A percentile compares a stretch with the other conserved stretches of the same genome.
Evolutionary conservation across 2,888 invertebrate genomes (phyloP).

Genomic region (Dolichopus griseipennis): DNA sequence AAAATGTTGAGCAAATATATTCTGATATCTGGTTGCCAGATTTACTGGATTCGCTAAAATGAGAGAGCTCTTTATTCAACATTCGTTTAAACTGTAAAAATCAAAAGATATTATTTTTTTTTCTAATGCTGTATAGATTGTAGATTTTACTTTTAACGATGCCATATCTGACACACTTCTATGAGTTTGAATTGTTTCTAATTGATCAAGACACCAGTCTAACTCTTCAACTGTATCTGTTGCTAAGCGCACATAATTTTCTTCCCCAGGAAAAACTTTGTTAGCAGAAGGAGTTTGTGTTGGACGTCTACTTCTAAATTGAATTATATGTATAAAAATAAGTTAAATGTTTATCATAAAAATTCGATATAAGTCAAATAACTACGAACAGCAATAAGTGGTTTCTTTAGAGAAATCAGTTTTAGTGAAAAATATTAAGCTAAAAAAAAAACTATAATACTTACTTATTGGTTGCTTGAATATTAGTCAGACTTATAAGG

Average conservation of each 20-base stretch:
- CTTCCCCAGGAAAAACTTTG: constrained; percentile 53
- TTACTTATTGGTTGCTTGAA: constrained; percentile 65
- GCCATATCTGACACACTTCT: constrained; percentile 99
- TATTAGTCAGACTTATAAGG: constrained; percentile 94
- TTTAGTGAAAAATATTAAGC: constrained; percentile 20
- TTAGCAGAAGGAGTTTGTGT: constrained; percentile 39
- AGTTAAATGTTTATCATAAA: neutral
- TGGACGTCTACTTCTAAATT: constrained; percentile 43
- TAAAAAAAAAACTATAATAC: constrained; percentile 23
- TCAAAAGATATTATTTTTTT: constrained; percentile 12
- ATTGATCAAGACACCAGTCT: constrained; percentile 99
- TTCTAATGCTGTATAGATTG: neutral
- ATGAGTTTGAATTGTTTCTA: constrained; percentile 99
- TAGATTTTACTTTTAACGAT: constrained; percentile 78
- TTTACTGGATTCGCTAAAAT: constrained; percentile 98
- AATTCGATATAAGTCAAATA: neutral
- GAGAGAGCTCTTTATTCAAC: constrained; percentile 98
- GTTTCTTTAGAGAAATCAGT: neutral
- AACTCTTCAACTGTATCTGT: constrained; percentile 96
- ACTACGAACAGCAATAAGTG: neutral
- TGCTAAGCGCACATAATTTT: constrained; percentile 85
- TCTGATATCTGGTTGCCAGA: constrained; percentile 99
- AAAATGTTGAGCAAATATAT: constrained; percentile 97
- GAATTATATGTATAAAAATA: constrained; percentile 24
- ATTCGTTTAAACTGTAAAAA: constrained; percentile 91